Evolutionary conservation across 2,113 vertebrate genomes (phyloP).

Genomic region (Scatophagus argus): DNA sequence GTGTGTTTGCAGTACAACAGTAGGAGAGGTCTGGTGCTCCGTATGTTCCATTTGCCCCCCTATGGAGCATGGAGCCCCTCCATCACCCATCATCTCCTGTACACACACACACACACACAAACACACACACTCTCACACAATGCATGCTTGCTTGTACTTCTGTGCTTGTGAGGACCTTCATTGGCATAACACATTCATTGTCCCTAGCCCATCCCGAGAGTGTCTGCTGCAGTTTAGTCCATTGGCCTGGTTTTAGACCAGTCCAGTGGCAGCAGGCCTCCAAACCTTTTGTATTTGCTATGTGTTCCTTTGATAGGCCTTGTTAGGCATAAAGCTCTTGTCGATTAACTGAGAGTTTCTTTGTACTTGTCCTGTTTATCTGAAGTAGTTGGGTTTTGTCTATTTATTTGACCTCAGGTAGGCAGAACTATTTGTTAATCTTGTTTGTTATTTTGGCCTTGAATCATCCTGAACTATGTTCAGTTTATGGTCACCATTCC

Average conservation of each 20-base stretch:
- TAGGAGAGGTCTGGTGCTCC: conserved; percentile 65
- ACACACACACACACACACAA: conserved; percentile 11
- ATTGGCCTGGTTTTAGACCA: background rate
- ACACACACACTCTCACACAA: background rate
- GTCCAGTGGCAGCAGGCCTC: background rate
- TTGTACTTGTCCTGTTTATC: no score
- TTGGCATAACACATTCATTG: background rate
- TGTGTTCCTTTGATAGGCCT: background rate
- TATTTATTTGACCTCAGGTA: no score
- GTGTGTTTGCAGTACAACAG: conserved; percentile 34
- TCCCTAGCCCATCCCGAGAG: background rate
- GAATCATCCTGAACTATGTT: background rate
- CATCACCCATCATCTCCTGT: conserved; percentile 73
- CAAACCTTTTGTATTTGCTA: background rate
- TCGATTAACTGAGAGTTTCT: no score
- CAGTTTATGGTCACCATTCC: no score
- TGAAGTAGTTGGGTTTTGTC: no score
- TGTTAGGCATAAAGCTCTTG: background rate
- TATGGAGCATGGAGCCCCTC: conserved; percentile 66
- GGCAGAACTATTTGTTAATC: no score
- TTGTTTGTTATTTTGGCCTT: background rate
- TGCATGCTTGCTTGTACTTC: background rate
- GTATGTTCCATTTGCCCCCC: conserved; percentile 77
- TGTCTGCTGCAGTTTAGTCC: background rate
- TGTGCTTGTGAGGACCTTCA: conserved; percentile 40